phyloP scores from a whole-genome alignment of 2,113 vertebrate species.

The Ailuropoda melanoleuca region DNA sequence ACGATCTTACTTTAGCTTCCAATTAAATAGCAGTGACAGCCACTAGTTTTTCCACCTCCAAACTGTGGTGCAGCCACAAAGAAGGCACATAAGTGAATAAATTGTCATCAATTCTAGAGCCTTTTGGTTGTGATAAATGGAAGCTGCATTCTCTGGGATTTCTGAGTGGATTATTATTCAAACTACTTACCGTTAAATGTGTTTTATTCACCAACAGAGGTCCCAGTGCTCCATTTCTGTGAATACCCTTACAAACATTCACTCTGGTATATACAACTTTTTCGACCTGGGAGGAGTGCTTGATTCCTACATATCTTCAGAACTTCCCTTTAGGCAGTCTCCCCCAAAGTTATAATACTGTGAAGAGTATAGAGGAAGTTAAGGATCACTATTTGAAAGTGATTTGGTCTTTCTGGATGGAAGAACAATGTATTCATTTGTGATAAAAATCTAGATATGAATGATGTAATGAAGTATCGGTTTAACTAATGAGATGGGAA shows the following conservation, averaged over 20 bases:
- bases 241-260: background rate
- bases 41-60: background rate
- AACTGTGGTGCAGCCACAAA: background rate
- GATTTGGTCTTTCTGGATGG: slow-evolving; percentile 51
- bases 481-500: slow-evolving; percentile 70
- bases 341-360: background rate
- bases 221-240: background rate
- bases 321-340: slow-evolving; percentile 38
- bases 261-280: background rate
- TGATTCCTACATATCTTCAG: slow-evolving; percentile 18
- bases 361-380: slow-evolving; percentile 6
- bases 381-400: slow-evolving; percentile 16
- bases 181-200: background rate
- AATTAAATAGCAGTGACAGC: background rate
- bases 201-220: slow-evolving; percentile 10
- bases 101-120: background rate
- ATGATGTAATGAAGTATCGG: slow-evolving; percentile 58
- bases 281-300: background rate
- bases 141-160: background rate
- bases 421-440: slow-evolving; percentile 60
- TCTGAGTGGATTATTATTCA: background rate
- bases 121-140: slow-evolving; percentile 17
- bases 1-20: background rate
- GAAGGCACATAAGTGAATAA: background rate
- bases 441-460: slow-evolving; percentile 65